Evolutionary conservation across 2,888 invertebrate species (phyloP), one percentile per base, ranked within the genome.

Genomic region (Sylvicola cinctus): DNA sequence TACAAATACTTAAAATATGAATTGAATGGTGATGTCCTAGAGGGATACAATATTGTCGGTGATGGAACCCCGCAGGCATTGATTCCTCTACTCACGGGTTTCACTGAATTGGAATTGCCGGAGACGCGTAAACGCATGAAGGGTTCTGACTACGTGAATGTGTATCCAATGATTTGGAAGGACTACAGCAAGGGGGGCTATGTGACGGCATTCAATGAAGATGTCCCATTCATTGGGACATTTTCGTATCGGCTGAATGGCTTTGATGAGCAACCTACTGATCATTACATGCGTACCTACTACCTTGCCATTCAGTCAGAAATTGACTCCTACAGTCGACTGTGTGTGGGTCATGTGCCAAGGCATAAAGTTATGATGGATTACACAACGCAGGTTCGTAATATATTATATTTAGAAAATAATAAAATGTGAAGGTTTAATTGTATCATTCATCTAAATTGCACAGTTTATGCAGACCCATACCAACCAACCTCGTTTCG

Each of bases 201-300:
- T 47, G 66, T 71, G 16, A 81, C 84, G 2, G 79, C 77, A 0
- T 93, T 78, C 52, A 77, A 78, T 45, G 93, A 95, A 51, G 93
- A 95, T 50, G 68, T 74, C 44, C 79, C 84, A 0, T 60, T 66
- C 46, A 68, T 78, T 16, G 90, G 90, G 1, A 87, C 85, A 0
- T 95, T 91, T 51, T 84, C 84, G 2, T 87, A 85, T 54, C 68
- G 93, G 7, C 66, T 91, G 49, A 79, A 79, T 43, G 93, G 93
- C 0, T 93, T n/a, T n/a, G n/a, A n/a, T n/a, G n/a, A n/a, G n/a
- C n/a, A n/a, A n/a, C n/a, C n/a, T n/a, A n/a, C n/a, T 93, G 83
- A 91, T 57, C 90, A 91, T 54, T 91, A 88, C 50, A 71, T 88
- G 58, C 60, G 90, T 20, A 69, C 84, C 0, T 88, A 75, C 52